Base-by-base conservation (phyloP, 2,797 vertebrate genomes). In the Etheostoma nigrum region DNA sequence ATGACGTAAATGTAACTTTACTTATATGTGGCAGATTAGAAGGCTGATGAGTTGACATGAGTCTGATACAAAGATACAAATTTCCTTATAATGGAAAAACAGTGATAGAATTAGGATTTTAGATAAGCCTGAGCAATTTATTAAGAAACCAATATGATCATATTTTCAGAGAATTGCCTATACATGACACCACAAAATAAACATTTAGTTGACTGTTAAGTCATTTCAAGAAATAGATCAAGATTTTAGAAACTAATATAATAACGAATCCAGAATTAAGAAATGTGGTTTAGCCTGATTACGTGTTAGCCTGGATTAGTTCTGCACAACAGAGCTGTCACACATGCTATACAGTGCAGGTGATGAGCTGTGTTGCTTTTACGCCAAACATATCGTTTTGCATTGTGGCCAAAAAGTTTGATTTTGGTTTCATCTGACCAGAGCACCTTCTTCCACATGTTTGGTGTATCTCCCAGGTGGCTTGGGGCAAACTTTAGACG, bases 281-380 rank as follows among this genome's bases (percentile, higher is more conserved):
- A 51, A 57, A 18, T 16, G 14, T 3, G 23, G 40, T 33, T 74
- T 14, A 60, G 9, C 23, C 25, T 21, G 53, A 48, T 45, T 27
- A 51, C 48, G 15, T 25, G 40, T 81, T 33, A 65, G 45, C 67
- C 25, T 51, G 59, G 25, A 76, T 73, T 74, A 48, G 15, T 64
- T 19, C 49, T 51, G 19, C 45, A 63, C 42, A 16, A 51, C 16
- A 7, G 42, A 18, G 54, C 48, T 73, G 40, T 42, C 65, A 30
- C 52, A 55, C 40, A 45, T 47, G 10, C 8, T 6, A 14, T 7
- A 23, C 21, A 23, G 21, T 23, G 21, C 21, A 1, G 21, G 21
- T 23, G 21, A 23, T 23, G 21, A 23, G 21, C 21, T 23, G 21
- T 23, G 21, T 23, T 23, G 21, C 21, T 23, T 23, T 23, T 23